Base-by-base conservation (phyloP, 2,797 vertebrate genomes). In the Alexandromys oeconomus region DNA sequence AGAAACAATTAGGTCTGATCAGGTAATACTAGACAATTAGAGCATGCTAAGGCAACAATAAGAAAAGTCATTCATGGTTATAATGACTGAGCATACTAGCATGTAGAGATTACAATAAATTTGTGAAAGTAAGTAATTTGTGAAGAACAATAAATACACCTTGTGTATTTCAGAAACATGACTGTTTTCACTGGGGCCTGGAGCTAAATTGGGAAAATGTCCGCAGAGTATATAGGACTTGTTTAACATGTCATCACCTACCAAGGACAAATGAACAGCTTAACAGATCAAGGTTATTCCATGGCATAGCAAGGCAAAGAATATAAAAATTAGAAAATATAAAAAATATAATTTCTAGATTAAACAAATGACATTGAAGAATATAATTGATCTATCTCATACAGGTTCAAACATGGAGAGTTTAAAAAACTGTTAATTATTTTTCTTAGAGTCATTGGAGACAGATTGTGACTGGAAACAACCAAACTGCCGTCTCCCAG, bases 71-170 rank as follows among this genome's bases (percentile, higher is more conserved):
- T 67, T 76, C 63, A 23, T 88, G 25, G 43, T 27, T 51, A 76
- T 48, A 84, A 69, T 74, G 59, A 78, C 40, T 92, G 2, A 43
- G 74, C 0, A 48, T 6, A 54, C 48, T n/a, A n/a, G 6, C 29
- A 34, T 48, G 7, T 59, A 71, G 27, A 51, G 6, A 40, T 61
- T 29, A 29, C 34, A 23, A 17, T 87, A 78, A 65, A 37, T 61
- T 2, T 46, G 23, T 21, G 5, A 69, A 15, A 17, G 14, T 43
- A 1, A n/a, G n/a, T n/a, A n/a, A n/a, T n/a, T n/a, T n/a, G n/a
- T 67, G 37, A 46, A 51, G 10, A 67, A 48, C 14, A 23, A 5
- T 1, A 17, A 65, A 25, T 1, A 71, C 0, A 7, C 0, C 14
- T 29, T 4, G 9, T 25, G 1, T 67, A 11, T 80, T 14, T 19